Evolutionary conservation across 1,140 invertebrate genomes (phyloP).

Genomic region (Cotesia typhae): DNA sequence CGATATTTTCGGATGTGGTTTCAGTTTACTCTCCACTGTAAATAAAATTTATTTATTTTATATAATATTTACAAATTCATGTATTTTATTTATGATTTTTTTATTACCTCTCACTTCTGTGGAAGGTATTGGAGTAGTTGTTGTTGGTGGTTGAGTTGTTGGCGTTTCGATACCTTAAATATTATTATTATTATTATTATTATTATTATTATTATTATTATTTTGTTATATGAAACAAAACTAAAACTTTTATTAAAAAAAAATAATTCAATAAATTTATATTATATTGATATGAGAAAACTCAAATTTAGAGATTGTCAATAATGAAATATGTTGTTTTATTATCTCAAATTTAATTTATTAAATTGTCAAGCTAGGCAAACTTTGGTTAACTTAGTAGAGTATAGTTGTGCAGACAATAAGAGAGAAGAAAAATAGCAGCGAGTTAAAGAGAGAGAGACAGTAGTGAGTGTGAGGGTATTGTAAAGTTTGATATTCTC

Average conservation of each 20-base stretch:
- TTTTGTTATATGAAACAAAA: not conserved
- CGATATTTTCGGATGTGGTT: slow-evolving; percentile 45
- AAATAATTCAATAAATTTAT: too few relatives aligned
- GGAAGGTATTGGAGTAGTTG: slow-evolving; percentile 41
- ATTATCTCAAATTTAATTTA: not conserved
- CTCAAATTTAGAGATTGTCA: too few relatives aligned
- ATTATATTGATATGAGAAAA: too few relatives aligned
- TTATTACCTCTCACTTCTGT: slow-evolving; percentile 45
- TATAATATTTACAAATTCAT: not conserved
- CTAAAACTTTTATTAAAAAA: too few relatives aligned
- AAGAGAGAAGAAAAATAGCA: slow-evolving; percentile 11
- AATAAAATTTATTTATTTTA: slow-evolving; percentile 18
- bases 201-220: slow-evolving; percentile 18
- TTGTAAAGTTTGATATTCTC: slow-evolving; percentile 10
- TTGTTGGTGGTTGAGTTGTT: slow-evolving; percentile 47
- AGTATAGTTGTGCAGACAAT: slow-evolving; percentile 17
- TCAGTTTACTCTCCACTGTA: slow-evolving; percentile 50
- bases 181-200: slow-evolving; percentile 28
- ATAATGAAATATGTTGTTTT: too few relatives aligned
- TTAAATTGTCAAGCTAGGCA: not conserved
- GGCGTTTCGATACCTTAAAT: slow-evolving; percentile 51
- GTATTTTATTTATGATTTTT: not conserved
- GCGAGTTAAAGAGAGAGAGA: slow-evolving; percentile 10
- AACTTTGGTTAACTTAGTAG: not conserved
- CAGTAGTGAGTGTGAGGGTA: not conserved